Evolutionary conservation across 2,888 invertebrate genomes (phyloP).

Genomic region (Hoplodrina blanda): DNA sequence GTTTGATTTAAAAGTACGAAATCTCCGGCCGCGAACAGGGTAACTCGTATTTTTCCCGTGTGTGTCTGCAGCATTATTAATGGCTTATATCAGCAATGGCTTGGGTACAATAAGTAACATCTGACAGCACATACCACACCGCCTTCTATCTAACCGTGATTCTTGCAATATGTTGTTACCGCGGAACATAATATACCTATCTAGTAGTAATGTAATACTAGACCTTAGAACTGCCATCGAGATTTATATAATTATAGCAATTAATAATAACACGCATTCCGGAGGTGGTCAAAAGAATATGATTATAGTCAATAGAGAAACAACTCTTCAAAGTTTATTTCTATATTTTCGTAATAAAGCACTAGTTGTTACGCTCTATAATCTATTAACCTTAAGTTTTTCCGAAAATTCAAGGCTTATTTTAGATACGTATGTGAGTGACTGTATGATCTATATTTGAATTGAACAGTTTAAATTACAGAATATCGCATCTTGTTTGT

Average conservation of each 20-base stretch:
- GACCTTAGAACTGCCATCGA: not conserved
- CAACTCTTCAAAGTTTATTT: no score
- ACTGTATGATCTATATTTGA: not conserved
- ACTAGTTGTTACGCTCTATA: not conserved
- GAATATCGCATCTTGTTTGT: slow-evolving; percentile 20
- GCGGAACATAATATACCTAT: slow-evolving; percentile 10
- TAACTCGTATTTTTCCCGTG: slow-evolving; percentile 49
- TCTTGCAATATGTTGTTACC: slow-evolving; percentile 40
- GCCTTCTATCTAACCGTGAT: slow-evolving; percentile 32
- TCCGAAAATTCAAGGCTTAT: no score
- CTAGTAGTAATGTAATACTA: not conserved
- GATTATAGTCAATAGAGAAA: no score
- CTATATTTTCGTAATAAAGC: no score
- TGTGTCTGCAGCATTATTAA: slow-evolving; percentile 51
- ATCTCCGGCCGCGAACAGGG: slow-evolving; percentile 27
- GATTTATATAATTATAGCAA: not conserved
- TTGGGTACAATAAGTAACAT: slow-evolving; percentile 55
- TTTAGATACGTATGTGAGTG: no score
- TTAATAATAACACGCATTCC: no score
- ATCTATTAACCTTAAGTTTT: not conserved
- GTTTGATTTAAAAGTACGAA: slow-evolving; percentile 45
- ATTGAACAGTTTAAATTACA: slow-evolving; percentile 23
- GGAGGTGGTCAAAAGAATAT: not conserved
- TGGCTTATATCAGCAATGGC: slow-evolving; percentile 53
- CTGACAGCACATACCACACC: slow-evolving; percentile 50